A percentile compares a stretch with the other conserved stretches of the same genome.
Conservation (phyloP, 2,888 invertebrate species). For the Digitonthophagus gazella region DNA sequence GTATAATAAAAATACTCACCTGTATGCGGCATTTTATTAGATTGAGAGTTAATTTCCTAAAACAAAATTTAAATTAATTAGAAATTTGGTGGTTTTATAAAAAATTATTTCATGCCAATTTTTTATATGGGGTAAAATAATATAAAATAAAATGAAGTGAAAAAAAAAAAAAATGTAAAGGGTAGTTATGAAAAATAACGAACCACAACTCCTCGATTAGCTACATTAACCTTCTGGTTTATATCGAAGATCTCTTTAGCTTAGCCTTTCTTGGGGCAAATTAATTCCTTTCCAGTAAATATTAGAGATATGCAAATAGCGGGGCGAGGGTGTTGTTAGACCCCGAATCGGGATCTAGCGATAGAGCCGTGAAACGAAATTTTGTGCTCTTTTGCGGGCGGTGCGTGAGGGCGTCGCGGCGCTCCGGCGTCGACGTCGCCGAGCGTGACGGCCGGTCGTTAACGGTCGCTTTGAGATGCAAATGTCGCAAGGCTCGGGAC, state of each 20-base stretch:
- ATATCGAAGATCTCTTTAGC: neutral
- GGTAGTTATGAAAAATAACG: constrained; percentile 9
- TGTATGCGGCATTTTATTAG: constrained; percentile 24
- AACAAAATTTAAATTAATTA: neutral
- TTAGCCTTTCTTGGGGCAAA: constrained; percentile 1
- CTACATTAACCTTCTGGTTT: constrained; percentile 3
- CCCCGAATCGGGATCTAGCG: neutral
- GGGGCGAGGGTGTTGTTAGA: neutral
- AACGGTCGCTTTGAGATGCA: constrained; percentile 40
- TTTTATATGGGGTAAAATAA: neutral
- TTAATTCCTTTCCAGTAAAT: constrained; percentile 27
- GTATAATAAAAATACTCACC: constrained; percentile 22
- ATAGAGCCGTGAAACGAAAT: constrained; percentile 14
- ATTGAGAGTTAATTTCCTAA: too few relatives aligned
- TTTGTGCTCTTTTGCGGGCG: constrained; percentile 14
- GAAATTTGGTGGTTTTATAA: neutral
- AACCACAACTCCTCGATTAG: constrained; percentile 5
- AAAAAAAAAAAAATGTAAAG: neutral
- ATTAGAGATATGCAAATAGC: constrained; percentile 26
- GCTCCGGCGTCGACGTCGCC: constrained; percentile 29
- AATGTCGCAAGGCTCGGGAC: constrained; percentile 34
- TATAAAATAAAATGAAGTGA: neutral
- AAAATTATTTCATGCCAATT: neutral
- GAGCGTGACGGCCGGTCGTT: constrained; percentile 42
- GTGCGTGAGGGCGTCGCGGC: constrained; percentile 7